A percentile compares a stretch with the other conserved stretches of the same genome.
These are phyloP conservation scores for Prosapia bicincta DNA, from an alignment of 2,888 invertebrate species.

Conservation along the genomic window DNA sequence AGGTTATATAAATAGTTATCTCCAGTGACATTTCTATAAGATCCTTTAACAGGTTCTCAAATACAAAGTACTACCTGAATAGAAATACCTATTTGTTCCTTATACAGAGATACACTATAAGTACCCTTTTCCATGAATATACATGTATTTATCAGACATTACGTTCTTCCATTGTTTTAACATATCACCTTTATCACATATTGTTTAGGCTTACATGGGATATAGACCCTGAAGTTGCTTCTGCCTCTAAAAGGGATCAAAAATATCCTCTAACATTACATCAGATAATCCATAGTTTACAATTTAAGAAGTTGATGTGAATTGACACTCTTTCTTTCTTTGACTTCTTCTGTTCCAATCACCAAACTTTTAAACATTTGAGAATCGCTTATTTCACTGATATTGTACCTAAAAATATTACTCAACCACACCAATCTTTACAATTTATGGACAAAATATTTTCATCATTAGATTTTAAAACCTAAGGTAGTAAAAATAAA, in stretches of 20 bases:
- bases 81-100: slow-evolving; percentile 38
- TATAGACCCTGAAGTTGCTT: slow-evolving; percentile 35
- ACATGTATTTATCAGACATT: slow-evolving; percentile 39
- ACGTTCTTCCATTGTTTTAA: slow-evolving; percentile 34
- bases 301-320: not conserved
- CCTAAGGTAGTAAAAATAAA: not conserved
- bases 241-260: slow-evolving; percentile 14
- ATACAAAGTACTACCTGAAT: slow-evolving; percentile 40
- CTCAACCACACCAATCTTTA: not conserved
- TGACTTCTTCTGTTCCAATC: not conserved
- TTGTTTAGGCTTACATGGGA: slow-evolving; percentile 38
- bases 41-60: slow-evolving; percentile 37
- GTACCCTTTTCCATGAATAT: slow-evolving; percentile 39
- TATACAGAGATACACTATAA: slow-evolving; percentile 37
- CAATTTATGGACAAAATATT: not conserved
- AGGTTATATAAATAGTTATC: slow-evolving; percentile 41
- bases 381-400: slow-evolving; percentile 3
- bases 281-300: not conserved
- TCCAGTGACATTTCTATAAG: slow-evolving; percentile 42
- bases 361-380: not conserved
- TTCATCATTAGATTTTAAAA: not conserved
- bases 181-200: slow-evolving; percentile 38
- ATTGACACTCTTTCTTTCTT: not conserved
- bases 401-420: slow-evolving; percentile 7
- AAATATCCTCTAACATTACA: slow-evolving; percentile 15